Conservation (phyloP, 2,888 invertebrate genomes). For the Tipula unca region DNA sequence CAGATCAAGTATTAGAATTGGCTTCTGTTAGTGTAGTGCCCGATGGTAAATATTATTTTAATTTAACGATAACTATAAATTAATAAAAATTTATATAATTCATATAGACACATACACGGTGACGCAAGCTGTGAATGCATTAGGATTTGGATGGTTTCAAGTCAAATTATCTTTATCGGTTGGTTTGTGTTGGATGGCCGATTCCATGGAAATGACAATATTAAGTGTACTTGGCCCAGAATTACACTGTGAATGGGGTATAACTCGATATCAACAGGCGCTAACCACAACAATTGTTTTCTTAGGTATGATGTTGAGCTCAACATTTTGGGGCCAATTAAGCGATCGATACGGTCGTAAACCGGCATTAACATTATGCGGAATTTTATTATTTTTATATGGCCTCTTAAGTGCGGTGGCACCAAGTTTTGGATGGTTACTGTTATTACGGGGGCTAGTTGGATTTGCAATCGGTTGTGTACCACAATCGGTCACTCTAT, state of each 20-base stretch:
- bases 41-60: constrained; percentile 46
- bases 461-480: constrained; percentile 96
- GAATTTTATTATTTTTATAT: constrained; percentile 84
- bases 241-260: constrained; percentile 90
- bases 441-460: constrained; percentile 82
- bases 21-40: constrained; percentile 58
- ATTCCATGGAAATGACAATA: constrained; percentile 98
- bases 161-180: constrained; percentile 74
- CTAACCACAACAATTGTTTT: constrained; percentile 90
- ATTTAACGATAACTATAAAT: not conserved
- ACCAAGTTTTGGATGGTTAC: constrained; percentile 83
- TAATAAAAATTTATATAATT: too few relatives aligned
- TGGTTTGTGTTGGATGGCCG: constrained; percentile 91
- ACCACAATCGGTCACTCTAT: constrained; percentile 94
- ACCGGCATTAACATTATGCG: constrained; percentile 70
- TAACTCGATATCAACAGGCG: constrained; percentile 80
- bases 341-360: constrained; percentile 89
- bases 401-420: constrained; percentile 84
- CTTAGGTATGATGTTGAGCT: constrained; percentile 94
- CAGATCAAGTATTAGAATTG: constrained; percentile 50
- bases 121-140: constrained; percentile 75
- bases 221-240: constrained; percentile 88
- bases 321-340: constrained; percentile 91
- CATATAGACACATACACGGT: constrained; percentile 72
- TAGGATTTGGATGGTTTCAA: constrained; percentile 86